These are phyloP conservation scores for Solenopsis invicta DNA, from an alignment of 1,140 invertebrate species.

Conservation along the genomic window DNA sequence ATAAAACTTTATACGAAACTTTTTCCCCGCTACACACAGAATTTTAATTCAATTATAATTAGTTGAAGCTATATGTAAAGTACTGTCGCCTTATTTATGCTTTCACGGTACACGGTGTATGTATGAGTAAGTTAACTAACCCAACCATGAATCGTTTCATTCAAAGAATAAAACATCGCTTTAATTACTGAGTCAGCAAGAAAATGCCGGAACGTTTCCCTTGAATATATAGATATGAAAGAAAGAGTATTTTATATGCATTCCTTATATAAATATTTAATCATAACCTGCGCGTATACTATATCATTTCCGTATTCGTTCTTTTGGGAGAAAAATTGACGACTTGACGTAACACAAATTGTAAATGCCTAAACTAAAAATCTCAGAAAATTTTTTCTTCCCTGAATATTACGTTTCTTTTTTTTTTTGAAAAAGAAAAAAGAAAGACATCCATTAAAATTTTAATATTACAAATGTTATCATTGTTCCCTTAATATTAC, in stretches of 20 bases:
- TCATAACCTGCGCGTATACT: background rate
- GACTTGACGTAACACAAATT: background rate
- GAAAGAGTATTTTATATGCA: background rate
- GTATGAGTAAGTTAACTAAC: conserved; percentile 1
- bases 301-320: background rate
- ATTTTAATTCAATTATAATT: background rate
- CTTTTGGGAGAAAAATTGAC: conserved; percentile 13
- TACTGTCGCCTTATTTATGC: background rate
- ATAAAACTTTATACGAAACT: background rate
- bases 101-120: background rate
- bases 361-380: background rate
- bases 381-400: background rate
- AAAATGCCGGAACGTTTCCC: conserved; percentile 27
- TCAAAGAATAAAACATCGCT: conserved; percentile 11
- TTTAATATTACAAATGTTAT: background rate
- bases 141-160: conserved; percentile 23
- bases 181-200: conserved; percentile 43
- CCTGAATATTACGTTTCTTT: background rate
- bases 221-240: background rate
- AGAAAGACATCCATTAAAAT: background rate
- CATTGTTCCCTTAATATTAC: background rate
- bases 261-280: background rate
- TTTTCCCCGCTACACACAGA: background rate
- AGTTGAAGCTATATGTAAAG: background rate
- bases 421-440: background rate